Evolutionary conservation across 1,140 invertebrate genomes (phyloP), one percentile per base, ranked within the genome.

Genomic region (Drosophila nigromelanica): DNA sequence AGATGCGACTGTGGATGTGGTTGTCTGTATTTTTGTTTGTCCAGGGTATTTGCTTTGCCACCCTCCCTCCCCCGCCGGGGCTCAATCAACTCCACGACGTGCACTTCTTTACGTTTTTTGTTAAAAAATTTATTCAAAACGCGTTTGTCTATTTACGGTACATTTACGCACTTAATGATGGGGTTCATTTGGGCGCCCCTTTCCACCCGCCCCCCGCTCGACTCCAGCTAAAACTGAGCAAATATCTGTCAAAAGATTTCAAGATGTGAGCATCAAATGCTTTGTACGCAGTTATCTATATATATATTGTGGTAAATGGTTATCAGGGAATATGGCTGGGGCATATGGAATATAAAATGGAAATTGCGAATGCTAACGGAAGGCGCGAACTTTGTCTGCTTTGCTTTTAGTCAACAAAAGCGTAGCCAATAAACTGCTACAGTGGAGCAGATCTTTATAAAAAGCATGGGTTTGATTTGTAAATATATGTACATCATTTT

Each of bases 91-190:
- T 64, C 76, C 70, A 24, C 4, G 21, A 35, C 3, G 30, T 72
- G 71, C 83, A 87, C 89, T 83, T 87, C 83, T 87, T 87, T 89
- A 51, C 30, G 30, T n/a, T 62, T 61, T 59, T 78, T 59, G 24
- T 15, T 55, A n/a, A 21, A 77, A 89, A 87, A 69, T 87, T 89
- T 87, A 87, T 87, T 87, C 83, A 87, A 87, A 87, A 66, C 83
- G 83, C 83, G 83, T 89, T 87, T 89, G 83, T 87, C 83, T 87
- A 89, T 87, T 87, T 87, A 87, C 83, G 89, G 83, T 87, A 87
- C 79, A 87, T 87, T 87, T 87, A 82, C 83, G 83, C 83, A 87
- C 80, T 87, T 87, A 87, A 87, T 87, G 83, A 89, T 89, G 83
- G 83, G 83, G 83, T 80, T 74, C 80, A 75, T 58, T 73, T 63